These are phyloP conservation scores for Cichladusa arquata DNA, from an alignment of 2,113 vertebrate genomes.

Conservation along the genomic window DNA sequence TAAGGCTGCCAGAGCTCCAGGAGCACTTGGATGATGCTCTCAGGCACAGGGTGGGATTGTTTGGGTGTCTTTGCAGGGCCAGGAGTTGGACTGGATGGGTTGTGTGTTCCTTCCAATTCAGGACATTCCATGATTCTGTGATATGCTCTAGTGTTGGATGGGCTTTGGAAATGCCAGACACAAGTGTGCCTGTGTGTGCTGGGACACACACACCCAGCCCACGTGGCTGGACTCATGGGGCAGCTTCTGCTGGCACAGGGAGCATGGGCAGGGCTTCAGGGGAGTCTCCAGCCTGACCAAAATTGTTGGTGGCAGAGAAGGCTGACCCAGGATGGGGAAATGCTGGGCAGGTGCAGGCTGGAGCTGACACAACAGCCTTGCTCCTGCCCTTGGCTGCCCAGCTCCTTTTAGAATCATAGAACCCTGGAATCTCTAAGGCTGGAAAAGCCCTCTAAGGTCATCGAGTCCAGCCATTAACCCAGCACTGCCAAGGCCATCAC, in stretches of 20 bases:
- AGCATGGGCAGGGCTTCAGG: not conserved
- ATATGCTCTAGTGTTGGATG: not conserved
- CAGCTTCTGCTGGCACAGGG: not conserved
- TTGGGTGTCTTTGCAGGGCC: not conserved
- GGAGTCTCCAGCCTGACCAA: not conserved
- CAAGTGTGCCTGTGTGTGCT: fast-evolving
- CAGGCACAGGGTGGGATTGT: not conserved
- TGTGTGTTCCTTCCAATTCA: not conserved
- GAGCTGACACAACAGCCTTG: not conserved
- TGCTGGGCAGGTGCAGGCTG: not conserved
- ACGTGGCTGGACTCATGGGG: fast-evolving
- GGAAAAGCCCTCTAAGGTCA: not conserved
- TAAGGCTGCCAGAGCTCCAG: not conserved
- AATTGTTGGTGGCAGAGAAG: not conserved
- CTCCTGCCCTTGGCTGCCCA: not conserved
- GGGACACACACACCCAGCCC: not conserved
- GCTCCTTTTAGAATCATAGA: not conserved
- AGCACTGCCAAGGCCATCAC: not conserved
- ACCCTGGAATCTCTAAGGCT: not conserved
- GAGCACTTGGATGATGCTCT: not conserved
- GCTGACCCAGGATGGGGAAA: not conserved
- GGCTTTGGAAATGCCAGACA: not conserved
- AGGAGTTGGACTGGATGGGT: not conserved
- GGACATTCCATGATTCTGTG: not conserved
- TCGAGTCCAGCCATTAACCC: not conserved